Evolutionary conservation across 2,888 invertebrate genomes (phyloP).

Genomic region (Fabriciana adippe): DNA sequence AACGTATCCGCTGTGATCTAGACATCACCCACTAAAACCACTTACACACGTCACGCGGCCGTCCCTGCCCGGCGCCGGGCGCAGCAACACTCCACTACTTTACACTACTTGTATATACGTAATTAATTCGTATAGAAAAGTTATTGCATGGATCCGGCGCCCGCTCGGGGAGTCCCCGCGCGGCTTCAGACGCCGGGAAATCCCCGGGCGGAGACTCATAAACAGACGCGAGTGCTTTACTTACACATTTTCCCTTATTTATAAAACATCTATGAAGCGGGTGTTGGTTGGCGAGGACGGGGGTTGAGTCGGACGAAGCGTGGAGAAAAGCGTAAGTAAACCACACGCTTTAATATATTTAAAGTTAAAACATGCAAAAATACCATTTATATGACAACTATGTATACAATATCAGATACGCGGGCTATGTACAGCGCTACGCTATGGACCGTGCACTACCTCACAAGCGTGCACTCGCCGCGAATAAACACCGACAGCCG

Average conservation of each 20-base stretch:
- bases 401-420: slow-evolving; percentile 48
- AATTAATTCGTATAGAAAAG: slow-evolving; percentile 54
- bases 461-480: slow-evolving; percentile 10
- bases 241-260: slow-evolving; percentile 35
- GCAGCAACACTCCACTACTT: slow-evolving; percentile 33
- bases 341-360: slow-evolving; percentile 44
- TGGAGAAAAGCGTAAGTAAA: slow-evolving; percentile 45
- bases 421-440: slow-evolving; percentile 52
- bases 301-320: slow-evolving; percentile 35
- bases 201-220: not conserved
- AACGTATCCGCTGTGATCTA: too few relatives aligned
- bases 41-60: not conserved
- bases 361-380: slow-evolving; percentile 58
- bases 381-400: slow-evolving; percentile 55
- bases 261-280: slow-evolving; percentile 24
- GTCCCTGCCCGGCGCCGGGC: slow-evolving; percentile 10
- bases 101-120: slow-evolving; percentile 39
- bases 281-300: slow-evolving; percentile 25
- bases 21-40: not conserved
- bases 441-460: slow-evolving; percentile 38
- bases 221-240: slow-evolving; percentile 38
- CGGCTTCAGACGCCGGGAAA: not conserved
- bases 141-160: slow-evolving; percentile 52
- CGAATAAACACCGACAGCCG: not conserved
- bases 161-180: slow-evolving; percentile 9